These are phyloP conservation scores for Gordius sp. DNA, from an alignment of 2,888 invertebrate genomes.

Conservation along the genomic window DNA sequence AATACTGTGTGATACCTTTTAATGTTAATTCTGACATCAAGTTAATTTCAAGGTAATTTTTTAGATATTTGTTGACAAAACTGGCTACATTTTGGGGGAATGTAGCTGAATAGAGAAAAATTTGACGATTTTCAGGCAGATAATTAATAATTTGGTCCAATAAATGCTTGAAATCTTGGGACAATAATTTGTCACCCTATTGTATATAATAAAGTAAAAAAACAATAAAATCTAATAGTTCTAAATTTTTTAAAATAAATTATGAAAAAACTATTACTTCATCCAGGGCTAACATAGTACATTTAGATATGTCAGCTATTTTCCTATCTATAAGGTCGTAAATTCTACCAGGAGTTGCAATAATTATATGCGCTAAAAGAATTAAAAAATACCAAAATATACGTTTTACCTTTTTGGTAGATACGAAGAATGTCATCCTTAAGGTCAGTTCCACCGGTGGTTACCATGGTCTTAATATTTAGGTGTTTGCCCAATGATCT, in stretches of 20 bases:
- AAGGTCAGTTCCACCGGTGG: slow-evolving; percentile 72
- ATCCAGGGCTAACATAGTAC: slow-evolving; percentile 83
- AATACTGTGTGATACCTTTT: slow-evolving; percentile 97
- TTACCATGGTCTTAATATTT: slow-evolving; percentile 78
- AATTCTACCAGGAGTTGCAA: slow-evolving; percentile 95
- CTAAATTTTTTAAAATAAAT: background rate
- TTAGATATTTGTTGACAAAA: slow-evolving; percentile 87
- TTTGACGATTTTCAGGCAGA: slow-evolving; percentile 78
- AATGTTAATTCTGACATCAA: slow-evolving; percentile 96
- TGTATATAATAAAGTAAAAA: slow-evolving; percentile 20
- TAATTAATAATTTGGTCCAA: slow-evolving; percentile 76
- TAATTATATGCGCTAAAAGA: slow-evolving; percentile 67
- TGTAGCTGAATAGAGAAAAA: slow-evolving; percentile 89
- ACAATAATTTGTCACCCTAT: slow-evolving; percentile 75
- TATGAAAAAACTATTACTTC: slow-evolving; percentile 39
- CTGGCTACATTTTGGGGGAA: slow-evolving; percentile 92
- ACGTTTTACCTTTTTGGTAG: slow-evolving; percentile 69
- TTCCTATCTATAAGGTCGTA: slow-evolving; percentile 97
- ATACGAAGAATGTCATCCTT: slow-evolving; percentile 98
- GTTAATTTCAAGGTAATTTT: slow-evolving; percentile 85
- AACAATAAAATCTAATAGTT: background rate
- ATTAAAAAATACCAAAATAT: slow-evolving; percentile 20
- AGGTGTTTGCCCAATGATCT: slow-evolving; percentile 92
- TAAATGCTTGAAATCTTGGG: slow-evolving; percentile 97
- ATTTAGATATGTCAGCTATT: slow-evolving; percentile 69